Percentiles rank a stretch among this genome's conserved stretches.
Evolutionary conservation across 2,797 vertebrate genomes (phyloP).

Genomic region (Acanthopagrus latus): DNA sequence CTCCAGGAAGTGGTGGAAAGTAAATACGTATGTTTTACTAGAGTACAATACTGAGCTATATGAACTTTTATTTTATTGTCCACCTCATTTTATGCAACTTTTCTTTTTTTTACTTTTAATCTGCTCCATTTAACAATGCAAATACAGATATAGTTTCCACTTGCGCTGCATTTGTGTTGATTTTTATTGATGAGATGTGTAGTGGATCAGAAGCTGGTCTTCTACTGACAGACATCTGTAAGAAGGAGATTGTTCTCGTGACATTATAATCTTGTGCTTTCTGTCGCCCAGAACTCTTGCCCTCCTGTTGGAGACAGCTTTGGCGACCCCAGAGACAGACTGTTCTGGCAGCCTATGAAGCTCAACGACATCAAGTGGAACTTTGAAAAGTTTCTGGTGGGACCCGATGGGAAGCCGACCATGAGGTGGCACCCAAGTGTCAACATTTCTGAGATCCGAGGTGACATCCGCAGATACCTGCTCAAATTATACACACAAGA

Average conservation of each 20-base stretch:
- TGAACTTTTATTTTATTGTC: too few relatives aligned
- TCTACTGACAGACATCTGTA: background rate
- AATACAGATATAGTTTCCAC: too few relatives aligned
- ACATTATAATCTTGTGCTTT: background rate
- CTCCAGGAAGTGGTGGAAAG: background rate
- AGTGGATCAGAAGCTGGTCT: background rate
- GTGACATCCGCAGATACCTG: constrained; percentile 84
- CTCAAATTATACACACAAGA: constrained; percentile 32
- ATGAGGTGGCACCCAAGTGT: constrained; percentile 92
- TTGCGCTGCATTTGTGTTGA: too few relatives aligned
- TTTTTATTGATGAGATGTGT: background rate
- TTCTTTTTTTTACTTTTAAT: too few relatives aligned
- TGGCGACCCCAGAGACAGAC: constrained; percentile 78
- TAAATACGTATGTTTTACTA: too few relatives aligned
- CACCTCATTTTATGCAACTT: too few relatives aligned
- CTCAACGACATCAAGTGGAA: constrained; percentile 96
- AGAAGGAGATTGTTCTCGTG: background rate
- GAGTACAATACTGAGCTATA: too few relatives aligned
- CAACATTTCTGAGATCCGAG: constrained; percentile 81
- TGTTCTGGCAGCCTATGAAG: constrained; percentile 94
- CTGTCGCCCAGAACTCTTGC: constrained; percentile 87
- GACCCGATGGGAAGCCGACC: constrained; percentile 87
- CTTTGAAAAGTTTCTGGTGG: constrained; percentile 98
- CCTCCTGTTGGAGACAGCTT: constrained; percentile 89
- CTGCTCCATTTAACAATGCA: too few relatives aligned